Evolutionary conservation across 1,140 invertebrate genomes (phyloP).

Genomic region (Hyles vespertilio): DNA sequence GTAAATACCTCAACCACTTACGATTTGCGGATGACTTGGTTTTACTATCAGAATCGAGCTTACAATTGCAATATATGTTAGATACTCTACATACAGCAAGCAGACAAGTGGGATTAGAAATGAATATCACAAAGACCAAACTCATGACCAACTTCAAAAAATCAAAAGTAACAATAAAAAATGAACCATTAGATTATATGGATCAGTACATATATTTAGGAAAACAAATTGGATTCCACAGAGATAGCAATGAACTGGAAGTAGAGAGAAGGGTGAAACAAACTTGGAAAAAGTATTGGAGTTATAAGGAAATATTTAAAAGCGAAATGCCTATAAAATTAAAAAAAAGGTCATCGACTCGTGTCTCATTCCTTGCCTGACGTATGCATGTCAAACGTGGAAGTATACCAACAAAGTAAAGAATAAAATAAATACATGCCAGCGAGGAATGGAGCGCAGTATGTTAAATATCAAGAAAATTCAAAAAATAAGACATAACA

Average conservation of each 20-base stretch:
- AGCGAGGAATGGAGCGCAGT: no score
- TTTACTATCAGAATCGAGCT: background rate
- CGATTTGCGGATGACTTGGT: constrained; percentile 22
- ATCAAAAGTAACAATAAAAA: constrained; percentile 11
- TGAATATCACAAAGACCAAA: constrained; percentile 15
- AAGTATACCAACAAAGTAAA: constrained; percentile 5
- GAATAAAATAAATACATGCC: constrained; percentile 3
- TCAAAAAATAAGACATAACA: no score
- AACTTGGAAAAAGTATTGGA: no score
- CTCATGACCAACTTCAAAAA: constrained; percentile 19
- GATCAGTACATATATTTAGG: constrained; percentile 21
- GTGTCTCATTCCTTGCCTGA: constrained; percentile 16
- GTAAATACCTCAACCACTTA: constrained; percentile 11
- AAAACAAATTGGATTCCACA: no score
- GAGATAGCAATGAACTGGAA: no score
- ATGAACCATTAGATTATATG: constrained; percentile 16
- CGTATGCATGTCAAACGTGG: constrained; percentile 22
- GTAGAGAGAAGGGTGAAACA: no score
- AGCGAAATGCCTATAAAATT: constrained; percentile 18
- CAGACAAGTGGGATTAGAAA: constrained; percentile 15
- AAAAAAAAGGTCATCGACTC: constrained; percentile 19
- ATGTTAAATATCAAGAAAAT: background rate
- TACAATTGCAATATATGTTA: constrained; percentile 4
- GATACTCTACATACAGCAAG: constrained; percentile 10
- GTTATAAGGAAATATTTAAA: constrained; percentile 26